These are phyloP conservation scores for Paratrypauchen microcephalus DNA, from an alignment of 2,797 vertebrate species.

Conservation along the genomic window DNA sequence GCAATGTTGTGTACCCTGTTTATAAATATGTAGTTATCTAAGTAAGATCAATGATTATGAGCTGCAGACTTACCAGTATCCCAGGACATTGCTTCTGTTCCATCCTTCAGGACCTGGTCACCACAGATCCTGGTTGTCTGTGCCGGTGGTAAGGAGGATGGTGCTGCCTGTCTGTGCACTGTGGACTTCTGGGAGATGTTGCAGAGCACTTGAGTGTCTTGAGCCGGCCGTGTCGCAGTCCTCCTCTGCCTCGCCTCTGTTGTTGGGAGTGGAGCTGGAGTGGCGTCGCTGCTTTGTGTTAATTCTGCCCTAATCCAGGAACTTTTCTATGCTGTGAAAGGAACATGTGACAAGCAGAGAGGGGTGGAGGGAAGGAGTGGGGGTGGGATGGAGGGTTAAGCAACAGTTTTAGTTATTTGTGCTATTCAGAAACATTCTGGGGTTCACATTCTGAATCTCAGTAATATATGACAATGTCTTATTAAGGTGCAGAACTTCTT, in stretches of 20 bases:
- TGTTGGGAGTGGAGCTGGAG: conserved; percentile 69
- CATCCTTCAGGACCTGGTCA: conserved; percentile 73
- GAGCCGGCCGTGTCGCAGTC: conserved; percentile 39
- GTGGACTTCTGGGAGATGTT: conserved; percentile 44
- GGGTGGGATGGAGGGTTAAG: conserved; percentile 20
- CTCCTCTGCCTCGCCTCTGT: conserved; percentile 59
- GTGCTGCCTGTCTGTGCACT: conserved; percentile 42
- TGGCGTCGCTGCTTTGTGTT: conserved; percentile 78
- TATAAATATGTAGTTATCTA: not conserved
- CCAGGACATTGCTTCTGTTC: conserved; percentile 79
- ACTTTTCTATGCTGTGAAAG: conserved; percentile 85
- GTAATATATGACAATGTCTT: not conserved
- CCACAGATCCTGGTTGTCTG: conserved; percentile 64
- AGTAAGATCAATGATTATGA: conserved; percentile 9
- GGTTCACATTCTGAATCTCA: not conserved
- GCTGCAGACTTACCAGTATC: conserved; percentile 76
- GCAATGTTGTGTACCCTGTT: not conserved
- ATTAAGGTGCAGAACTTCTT: conserved; percentile 4
- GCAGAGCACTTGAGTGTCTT: conserved; percentile 54
- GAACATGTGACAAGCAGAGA: conserved; percentile 78
- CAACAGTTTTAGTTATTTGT: conserved; percentile 64
- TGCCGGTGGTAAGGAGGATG: conserved; percentile 45
- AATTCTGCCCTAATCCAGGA: conserved; percentile 83
- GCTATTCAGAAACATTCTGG: conserved; percentile 27
- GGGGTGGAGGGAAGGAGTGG: conserved; percentile 26